These are phyloP conservation scores for Aphelocoma californica DNA, from an alignment of 2,797 vertebrate species.

Conservation along the genomic window DNA sequence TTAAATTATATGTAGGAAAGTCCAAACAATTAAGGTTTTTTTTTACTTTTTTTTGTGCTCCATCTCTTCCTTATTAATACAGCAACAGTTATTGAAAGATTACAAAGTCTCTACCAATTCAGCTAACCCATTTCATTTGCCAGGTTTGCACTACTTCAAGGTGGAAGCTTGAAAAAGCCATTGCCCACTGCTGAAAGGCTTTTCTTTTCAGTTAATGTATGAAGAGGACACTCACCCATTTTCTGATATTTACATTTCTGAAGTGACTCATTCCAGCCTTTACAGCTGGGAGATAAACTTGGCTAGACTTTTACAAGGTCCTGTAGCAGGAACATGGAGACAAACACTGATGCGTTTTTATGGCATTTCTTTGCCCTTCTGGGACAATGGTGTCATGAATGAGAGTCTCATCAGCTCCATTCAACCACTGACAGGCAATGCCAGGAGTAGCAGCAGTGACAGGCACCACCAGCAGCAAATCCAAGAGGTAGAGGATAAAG, in stretches of 20 bases:
- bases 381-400: neutral
- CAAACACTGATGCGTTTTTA: neutral
- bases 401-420: neutral
- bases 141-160: neutral
- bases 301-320: neutral
- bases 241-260: neutral
- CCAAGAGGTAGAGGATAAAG: neutral
- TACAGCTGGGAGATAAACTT: neutral
- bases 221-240: neutral
- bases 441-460: neutral
- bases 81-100: neutral
- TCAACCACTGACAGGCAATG: neutral
- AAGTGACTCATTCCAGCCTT: neutral
- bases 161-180: neutral
- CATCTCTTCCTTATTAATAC: neutral
- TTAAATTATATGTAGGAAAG: slow-evolving; percentile 2
- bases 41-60: neutral
- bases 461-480: neutral
- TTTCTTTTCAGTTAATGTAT: neutral
- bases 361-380: neutral
- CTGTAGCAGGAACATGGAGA: neutral
- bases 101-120: neutral
- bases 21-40: neutral
- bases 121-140: neutral
- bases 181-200: neutral